Percentiles rank a stretch among this genome's conserved stretches.
These are phyloP conservation scores for Mermis nigrescens DNA, from an alignment of 2,888 invertebrate species.

Conservation along the genomic window DNA sequence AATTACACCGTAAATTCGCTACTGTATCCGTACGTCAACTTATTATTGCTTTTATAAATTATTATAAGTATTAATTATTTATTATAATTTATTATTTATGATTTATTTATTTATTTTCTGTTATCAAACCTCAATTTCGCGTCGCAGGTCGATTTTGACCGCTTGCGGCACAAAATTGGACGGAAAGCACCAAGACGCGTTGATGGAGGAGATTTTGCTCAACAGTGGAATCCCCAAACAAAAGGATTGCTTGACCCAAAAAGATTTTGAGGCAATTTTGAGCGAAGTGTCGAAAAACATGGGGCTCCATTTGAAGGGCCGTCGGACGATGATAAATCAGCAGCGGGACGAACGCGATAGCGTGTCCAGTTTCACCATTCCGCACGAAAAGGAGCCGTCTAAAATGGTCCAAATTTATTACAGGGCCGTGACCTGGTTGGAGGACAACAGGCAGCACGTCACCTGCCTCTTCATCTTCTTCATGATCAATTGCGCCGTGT, in stretches of 20 bases:
- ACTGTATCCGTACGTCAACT: too few relatives aligned
- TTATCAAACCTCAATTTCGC: too few relatives aligned
- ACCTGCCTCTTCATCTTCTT: conserved; percentile 84
- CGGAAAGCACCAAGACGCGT: conserved; percentile 15
- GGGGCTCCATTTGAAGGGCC: conserved; percentile 27
- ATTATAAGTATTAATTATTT: too few relatives aligned
- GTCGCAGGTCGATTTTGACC: conserved; percentile 24
- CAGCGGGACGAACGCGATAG: conserved; percentile 15
- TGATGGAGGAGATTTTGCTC: conserved; percentile 15
- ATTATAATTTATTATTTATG: too few relatives aligned
- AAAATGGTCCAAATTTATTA: conserved; percentile 50
- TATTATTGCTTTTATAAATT: too few relatives aligned
- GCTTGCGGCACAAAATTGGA: conserved; percentile 27
- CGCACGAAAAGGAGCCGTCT: conserved; percentile 31
- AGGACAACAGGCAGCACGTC: conserved; percentile 85
- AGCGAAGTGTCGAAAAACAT: conserved; percentile 21
- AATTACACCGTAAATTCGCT: too few relatives aligned
- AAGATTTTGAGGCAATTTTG: conserved; percentile 28
- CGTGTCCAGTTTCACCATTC: conserved; percentile 27
- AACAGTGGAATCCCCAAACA: conserved; percentile 9
- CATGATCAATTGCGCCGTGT: conserved; percentile 76
- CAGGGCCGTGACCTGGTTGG: conserved; percentile 50
- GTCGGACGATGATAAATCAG: conserved; percentile 2
- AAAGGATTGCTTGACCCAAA: conserved; percentile 17
- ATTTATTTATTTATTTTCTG: too few relatives aligned